These are phyloP conservation scores for Timema cristinae DNA, from an alignment of 2,888 invertebrate species.

Conservation along the genomic window DNA sequence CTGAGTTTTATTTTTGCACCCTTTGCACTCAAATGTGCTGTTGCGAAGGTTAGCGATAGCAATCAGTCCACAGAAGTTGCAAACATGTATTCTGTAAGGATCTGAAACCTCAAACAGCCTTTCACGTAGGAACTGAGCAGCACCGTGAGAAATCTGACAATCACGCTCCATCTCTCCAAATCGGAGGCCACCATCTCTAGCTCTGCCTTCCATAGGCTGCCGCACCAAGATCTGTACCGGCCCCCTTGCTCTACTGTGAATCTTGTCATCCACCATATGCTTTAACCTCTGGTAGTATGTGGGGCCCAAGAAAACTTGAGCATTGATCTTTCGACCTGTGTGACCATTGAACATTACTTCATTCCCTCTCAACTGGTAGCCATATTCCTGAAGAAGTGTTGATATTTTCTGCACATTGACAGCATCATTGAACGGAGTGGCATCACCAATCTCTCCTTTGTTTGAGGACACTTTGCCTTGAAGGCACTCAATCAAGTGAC, in stretches of 20 bases:
- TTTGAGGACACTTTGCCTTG: constrained; percentile 94
- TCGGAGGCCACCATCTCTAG: constrained; percentile 95
- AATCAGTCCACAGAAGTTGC: constrained; percentile 96
- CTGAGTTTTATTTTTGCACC: constrained; percentile 99
- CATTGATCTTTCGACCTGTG: constrained; percentile 96
- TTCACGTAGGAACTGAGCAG: constrained; percentile 93
- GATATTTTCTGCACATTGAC: constrained; percentile 99
- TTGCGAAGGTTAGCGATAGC: constrained; percentile 97
- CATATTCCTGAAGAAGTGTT: constrained; percentile 92
- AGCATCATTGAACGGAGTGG: constrained; percentile 99
- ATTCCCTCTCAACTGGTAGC: constrained; percentile 82
- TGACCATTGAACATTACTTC: constrained; percentile 95
- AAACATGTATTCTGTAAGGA: constrained; percentile 97
- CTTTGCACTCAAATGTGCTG: constrained; percentile 98
- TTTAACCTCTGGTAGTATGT: constrained; percentile 96
- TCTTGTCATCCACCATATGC: constrained; percentile 99
- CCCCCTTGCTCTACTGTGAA: constrained; percentile 94
- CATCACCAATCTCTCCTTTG: constrained; percentile 99
- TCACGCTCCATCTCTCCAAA: constrained; percentile 99
- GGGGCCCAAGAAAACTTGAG: constrained; percentile 88
- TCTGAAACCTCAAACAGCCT: constrained; percentile 98
- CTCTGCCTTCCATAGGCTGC: constrained; percentile 99
- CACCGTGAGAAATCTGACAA: constrained; percentile 99
- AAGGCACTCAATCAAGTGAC: constrained; percentile 99
- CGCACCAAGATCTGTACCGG: constrained; percentile 97